Evolutionary conservation across 1,140 invertebrate genomes (phyloP).

Genomic region (Bombus ignitus): DNA sequence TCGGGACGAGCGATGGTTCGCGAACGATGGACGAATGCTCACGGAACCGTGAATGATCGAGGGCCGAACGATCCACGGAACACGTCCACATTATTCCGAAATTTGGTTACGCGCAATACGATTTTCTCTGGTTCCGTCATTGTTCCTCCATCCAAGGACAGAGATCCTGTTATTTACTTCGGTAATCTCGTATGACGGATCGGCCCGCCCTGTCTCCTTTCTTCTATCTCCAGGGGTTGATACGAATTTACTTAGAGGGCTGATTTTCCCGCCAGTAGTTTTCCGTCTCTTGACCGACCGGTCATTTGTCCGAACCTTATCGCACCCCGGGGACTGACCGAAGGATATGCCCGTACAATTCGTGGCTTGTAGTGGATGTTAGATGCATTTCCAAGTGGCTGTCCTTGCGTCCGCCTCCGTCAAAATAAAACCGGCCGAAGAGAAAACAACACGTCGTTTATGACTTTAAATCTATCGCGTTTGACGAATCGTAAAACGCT

Average conservation of each 20-base stretch:
- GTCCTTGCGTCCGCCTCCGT: slow-evolving; percentile 31
- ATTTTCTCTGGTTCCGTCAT: slow-evolving; percentile 34
- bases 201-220: slow-evolving; percentile 42
- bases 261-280: slow-evolving; percentile 73
- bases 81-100: slow-evolving; percentile 65
- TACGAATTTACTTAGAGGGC: slow-evolving; percentile 80
- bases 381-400: slow-evolving; percentile 61
- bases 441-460: slow-evolving; percentile 35
- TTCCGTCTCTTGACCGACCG: slow-evolving; percentile 70
- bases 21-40: slow-evolving; percentile 61
- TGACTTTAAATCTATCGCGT: slow-evolving; percentile 34
- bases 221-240: slow-evolving; percentile 67
- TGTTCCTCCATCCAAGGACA: slow-evolving; percentile 7
- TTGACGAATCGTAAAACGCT: slow-evolving; percentile 33
- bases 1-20: slow-evolving; percentile 55
- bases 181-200: slow-evolving; percentile 79
- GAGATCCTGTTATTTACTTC: slow-evolving; percentile 72
- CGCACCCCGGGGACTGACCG: slow-evolving; percentile 73
- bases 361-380: slow-evolving; percentile 59
- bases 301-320: slow-evolving; percentile 79
- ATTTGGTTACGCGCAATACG: slow-evolving; percentile 74
- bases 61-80: slow-evolving; percentile 44
- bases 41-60: slow-evolving; percentile 78
- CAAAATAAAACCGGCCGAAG: slow-evolving; percentile 34
- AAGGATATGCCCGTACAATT: slow-evolving; percentile 27